A percentile compares a stretch with the other conserved stretches of the same genome.
These are phyloP conservation scores for Saccopteryx leptura DNA, from an alignment of 2,113 vertebrate species.

Conservation along the genomic window DNA sequence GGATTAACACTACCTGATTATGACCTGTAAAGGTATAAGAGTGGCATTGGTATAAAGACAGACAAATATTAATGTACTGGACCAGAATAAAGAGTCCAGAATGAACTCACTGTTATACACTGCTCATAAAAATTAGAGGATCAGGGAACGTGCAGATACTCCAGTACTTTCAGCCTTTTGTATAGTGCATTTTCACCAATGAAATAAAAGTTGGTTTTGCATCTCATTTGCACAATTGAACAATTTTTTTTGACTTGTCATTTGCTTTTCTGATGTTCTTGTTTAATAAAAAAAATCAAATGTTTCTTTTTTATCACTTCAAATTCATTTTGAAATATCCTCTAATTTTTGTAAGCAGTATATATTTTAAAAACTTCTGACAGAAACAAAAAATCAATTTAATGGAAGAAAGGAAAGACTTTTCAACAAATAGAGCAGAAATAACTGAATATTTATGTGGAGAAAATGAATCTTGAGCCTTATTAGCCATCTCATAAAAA, in stretches of 20 bases:
- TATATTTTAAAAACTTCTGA: background rate
- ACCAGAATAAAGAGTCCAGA: background rate
- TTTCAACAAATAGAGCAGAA: background rate
- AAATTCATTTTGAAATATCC: no score
- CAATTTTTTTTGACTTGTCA: no score
- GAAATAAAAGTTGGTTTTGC: no score
- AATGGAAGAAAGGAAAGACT: background rate
- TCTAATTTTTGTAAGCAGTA: no score
- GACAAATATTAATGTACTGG: background rate
- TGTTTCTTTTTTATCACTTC: no score
- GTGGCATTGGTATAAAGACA: background rate
- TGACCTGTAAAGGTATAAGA: background rate
- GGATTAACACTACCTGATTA: background rate
- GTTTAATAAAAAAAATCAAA: no score
- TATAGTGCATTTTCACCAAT: no score
- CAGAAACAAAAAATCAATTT: background rate
- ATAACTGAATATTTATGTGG: background rate
- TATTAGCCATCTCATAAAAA: background rate
- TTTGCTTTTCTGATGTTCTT: no score
- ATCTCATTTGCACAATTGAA: no score
- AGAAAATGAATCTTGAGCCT: background rate
- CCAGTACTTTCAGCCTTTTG: no score
- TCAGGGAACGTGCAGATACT: no score
- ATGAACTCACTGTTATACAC: background rate
- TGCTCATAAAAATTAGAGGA: no score